These are phyloP conservation scores for Sakesphorus luctuosus DNA, from an alignment of 2,113 vertebrate species.

Conservation along the genomic window DNA sequence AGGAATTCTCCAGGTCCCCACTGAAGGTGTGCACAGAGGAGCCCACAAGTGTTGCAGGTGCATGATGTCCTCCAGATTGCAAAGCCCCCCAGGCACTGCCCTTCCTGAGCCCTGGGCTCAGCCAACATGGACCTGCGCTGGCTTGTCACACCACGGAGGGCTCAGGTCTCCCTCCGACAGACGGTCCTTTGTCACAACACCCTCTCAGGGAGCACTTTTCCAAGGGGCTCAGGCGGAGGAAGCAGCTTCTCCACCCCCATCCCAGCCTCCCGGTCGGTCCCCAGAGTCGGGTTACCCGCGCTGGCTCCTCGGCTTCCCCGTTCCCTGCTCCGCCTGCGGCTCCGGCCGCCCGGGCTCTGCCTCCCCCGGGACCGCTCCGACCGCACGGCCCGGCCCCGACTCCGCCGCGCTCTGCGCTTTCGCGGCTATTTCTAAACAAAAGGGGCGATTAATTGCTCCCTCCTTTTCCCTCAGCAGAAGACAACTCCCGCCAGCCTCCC, in stretches of 20 bases:
- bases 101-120: neutral
- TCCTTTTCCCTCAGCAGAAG: neutral
- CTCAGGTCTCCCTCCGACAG: neutral
- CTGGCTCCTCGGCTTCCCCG: neutral
- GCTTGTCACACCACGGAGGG: accelerated
- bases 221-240: neutral
- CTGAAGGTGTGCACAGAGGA: neutral
- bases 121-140: accelerated
- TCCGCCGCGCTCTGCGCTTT: conserved; percentile 24
- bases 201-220: neutral
- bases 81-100: accelerated
- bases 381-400: neutral
- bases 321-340: neutral
- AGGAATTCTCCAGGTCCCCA: neutral
- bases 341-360: neutral
- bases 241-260: neutral
- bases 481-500: neutral
- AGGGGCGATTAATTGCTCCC: neutral
- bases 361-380: neutral
- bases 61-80: neutral
- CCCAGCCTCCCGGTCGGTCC: neutral
- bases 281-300: neutral
- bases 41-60: accelerated
- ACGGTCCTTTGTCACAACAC: neutral
- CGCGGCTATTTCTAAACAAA: neutral